Conservation (phyloP, 2,797 vertebrate species). For the Alfaro cultratus region DNA sequence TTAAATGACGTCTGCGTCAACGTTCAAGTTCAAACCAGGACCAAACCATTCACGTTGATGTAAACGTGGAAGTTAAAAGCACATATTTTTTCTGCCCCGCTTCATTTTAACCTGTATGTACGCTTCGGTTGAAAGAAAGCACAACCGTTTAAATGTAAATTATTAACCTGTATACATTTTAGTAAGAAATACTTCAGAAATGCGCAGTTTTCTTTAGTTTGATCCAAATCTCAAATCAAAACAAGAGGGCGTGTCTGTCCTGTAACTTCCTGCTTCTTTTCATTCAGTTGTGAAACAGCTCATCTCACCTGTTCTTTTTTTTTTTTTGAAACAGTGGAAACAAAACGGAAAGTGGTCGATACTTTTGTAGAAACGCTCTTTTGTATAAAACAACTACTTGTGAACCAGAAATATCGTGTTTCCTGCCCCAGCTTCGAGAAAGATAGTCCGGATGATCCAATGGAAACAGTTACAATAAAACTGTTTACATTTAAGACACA, state of each 20-base stretch:
- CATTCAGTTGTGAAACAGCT: slow-evolving; percentile 3
- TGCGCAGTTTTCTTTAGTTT: slow-evolving; percentile 22
- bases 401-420: slow-evolving; percentile 35
- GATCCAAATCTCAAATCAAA: slow-evolving; percentile 63
- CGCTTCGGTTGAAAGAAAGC: fast-evolving
- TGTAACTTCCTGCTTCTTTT: not conserved
- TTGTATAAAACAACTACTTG: slow-evolving; percentile 6
- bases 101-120: fast-evolving
- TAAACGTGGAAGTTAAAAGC: not conserved
- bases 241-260: slow-evolving; percentile 45
- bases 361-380: not conserved
- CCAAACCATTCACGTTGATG: slow-evolving; percentile 7
- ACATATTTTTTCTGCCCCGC: not conserved
- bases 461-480: not conserved
- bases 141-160: fast-evolving
- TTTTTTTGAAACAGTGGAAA: not conserved
- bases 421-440: slow-evolving; percentile 21
- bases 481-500: not conserved
- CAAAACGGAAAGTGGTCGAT: slow-evolving; percentile 13
- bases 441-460: not conserved
- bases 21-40: slow-evolving; percentile 47
- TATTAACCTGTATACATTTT: fast-evolving
- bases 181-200: not conserved
- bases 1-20: not conserved
- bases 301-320: not conserved